Base-by-base conservation (phyloP, 2,888 invertebrate species). In the Erebia palarica region DNA sequence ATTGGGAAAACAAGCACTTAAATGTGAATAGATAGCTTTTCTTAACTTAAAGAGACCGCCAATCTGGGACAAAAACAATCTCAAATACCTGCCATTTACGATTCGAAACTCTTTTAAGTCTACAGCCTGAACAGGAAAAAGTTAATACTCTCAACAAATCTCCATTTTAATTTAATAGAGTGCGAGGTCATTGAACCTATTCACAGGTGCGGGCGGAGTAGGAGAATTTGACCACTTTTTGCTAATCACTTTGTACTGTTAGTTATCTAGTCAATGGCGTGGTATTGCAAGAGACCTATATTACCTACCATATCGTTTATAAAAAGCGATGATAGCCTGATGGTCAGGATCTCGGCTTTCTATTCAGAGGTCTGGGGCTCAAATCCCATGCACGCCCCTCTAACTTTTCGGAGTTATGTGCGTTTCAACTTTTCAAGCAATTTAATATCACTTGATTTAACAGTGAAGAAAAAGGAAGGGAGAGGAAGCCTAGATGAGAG, bases 81-180 rank as follows among this genome's bases (percentile, higher is more conserved):
- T 49, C 7, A 36, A 36, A 36, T 36, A 36, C 36, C 79, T 80
- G 18, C 44, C 11, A 49, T 47, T 63, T 14, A 49, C 14, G 63
- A 47, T 14, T 74, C 72, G 73, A 78, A 80, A 78, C 77, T 79
- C 9, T 51, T 55, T 65, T n/a, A n/a, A 58, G 36, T 51, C 18
- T 14, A 47, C 51, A 36, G 49, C 69, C 70, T 44, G 42, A 66
- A 70, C 74, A 80, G 78, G 72, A 78, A n/a, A 76, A 86, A 81
- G 85, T 78, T 80, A 81, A 84, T 86, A 85, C 84, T 81, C 83
- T 82, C 77, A 79, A 78, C 78, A 86, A 85, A 71, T 66, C 81
- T 80, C 81, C 82, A 84, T 85, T 87, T 88, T 86, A 81, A 86
- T 87, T 86, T 86, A 84, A 84, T 84, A 84, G 83, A 82, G 81